phyloP scores from a whole-genome alignment of 2,797 vertebrate genomes.

The Channallabes apus region DNA sequence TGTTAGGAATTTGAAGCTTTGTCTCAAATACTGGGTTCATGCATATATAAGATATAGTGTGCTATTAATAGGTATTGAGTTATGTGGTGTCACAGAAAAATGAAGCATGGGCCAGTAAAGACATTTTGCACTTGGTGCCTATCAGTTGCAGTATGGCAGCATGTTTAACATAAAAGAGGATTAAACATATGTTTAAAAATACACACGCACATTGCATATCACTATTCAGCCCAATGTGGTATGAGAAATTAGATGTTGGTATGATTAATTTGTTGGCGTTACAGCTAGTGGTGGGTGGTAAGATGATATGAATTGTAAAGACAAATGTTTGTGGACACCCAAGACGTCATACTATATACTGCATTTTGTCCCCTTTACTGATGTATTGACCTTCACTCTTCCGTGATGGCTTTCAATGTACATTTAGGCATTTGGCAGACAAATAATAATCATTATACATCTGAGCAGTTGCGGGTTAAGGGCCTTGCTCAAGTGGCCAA shows the following conservation, averaged over 20 bases:
- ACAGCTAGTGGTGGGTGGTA: not conserved
- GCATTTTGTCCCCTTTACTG: not conserved
- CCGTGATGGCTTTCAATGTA: not conserved
- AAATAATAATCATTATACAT: too few relatives aligned
- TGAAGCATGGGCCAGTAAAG: not conserved
- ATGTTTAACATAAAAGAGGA: not conserved
- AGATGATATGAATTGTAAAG: not conserved
- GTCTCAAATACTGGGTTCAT: not conserved
- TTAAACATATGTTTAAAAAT: too few relatives aligned
- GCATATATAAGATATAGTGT: conserved; percentile 11
- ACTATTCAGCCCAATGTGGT: conserved; percentile 37
- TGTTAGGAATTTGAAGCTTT: not conserved
- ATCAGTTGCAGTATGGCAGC: not conserved
- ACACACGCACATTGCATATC: not conserved
- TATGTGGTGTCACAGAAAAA: conserved; percentile 10
- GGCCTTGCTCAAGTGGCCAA: too few relatives aligned
- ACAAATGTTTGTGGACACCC: not conserved
- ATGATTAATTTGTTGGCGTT: conserved; percentile 51
- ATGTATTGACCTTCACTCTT: not conserved
- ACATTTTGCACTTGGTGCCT: not conserved
- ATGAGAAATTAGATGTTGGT: conserved; percentile 51
- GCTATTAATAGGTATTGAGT: not conserved
- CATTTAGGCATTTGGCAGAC: too few relatives aligned
- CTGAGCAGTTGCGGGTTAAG: too few relatives aligned
- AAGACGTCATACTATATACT: not conserved